Evolutionary conservation across 2,797 vertebrate species (phyloP).

Genomic region (Acipenser oxyrinchus): DNA sequence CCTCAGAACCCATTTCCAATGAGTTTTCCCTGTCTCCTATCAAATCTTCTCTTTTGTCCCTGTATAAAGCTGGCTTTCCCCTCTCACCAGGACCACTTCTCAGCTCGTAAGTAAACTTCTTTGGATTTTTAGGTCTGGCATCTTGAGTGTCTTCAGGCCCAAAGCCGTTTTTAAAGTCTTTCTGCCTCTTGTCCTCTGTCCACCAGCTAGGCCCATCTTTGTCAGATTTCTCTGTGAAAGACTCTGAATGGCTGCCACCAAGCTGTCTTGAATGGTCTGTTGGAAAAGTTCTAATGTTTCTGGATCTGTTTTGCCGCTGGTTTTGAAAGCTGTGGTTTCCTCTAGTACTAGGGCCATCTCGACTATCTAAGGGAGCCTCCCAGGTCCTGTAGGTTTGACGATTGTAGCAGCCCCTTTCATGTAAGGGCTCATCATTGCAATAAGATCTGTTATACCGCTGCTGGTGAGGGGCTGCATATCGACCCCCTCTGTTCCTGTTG

Average conservation of each 20-base stretch:
- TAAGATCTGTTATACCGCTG: slow-evolving; percentile 41
- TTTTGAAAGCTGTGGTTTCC: slow-evolving; percentile 51
- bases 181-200: slow-evolving; percentile 45
- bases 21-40: slow-evolving; percentile 40
- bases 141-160: slow-evolving; percentile 59
- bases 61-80: slow-evolving; percentile 43
- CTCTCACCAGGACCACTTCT: slow-evolving; percentile 61
- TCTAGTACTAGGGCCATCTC: slow-evolving; percentile 38
- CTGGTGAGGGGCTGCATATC: slow-evolving; percentile 44
- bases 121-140: slow-evolving; percentile 62
- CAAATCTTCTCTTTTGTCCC: slow-evolving; percentile 53
- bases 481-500: slow-evolving; percentile 51
- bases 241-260: slow-evolving; percentile 11
- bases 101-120: slow-evolving; percentile 54
- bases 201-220: slow-evolving; percentile 46
- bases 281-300: slow-evolving; percentile 44
- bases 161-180: slow-evolving; percentile 44
- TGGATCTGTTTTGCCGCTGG: slow-evolving; percentile 64
- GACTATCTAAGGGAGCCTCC: slow-evolving; percentile 43
- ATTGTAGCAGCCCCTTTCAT: slow-evolving; percentile 37
- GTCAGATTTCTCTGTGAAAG: slow-evolving; percentile 29
- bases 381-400: slow-evolving; percentile 43
- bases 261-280: slow-evolving; percentile 37
- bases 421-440: slow-evolving; percentile 40
- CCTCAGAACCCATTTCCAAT: slow-evolving; percentile 40